These are phyloP conservation scores for Syritta pipiens DNA, from an alignment of 2,888 invertebrate species.

Conservation along the genomic window DNA sequence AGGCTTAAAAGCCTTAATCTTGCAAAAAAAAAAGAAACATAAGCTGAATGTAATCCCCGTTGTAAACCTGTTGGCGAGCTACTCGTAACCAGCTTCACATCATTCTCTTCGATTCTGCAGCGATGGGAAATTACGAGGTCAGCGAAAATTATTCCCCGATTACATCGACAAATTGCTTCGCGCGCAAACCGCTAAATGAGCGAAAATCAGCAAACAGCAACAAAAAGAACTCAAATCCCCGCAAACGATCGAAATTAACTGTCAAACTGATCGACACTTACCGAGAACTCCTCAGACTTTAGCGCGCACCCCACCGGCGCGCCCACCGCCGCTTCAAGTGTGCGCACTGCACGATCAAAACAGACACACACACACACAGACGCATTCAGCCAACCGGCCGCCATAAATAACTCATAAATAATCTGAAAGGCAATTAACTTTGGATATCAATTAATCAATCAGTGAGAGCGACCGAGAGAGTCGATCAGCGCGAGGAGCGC, in stretches of 20 bases:
- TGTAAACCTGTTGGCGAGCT: no score
- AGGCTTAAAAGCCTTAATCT: no score
- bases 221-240: constrained; percentile 52
- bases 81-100: no score
- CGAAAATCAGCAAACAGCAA: background rate
- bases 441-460: constrained; percentile 76
- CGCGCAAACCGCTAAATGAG: constrained; percentile 21
- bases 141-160: constrained; percentile 49
- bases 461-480: constrained; percentile 70
- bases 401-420: constrained; percentile 73
- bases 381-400: constrained; percentile 45
- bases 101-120: no score
- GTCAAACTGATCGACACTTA: constrained; percentile 68
- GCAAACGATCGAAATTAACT: constrained; percentile 62
- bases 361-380: constrained; percentile 32
- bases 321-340: constrained; percentile 45
- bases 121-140: constrained; percentile 34
- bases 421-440: constrained; percentile 76
- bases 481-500: constrained; percentile 58
- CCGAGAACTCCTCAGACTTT: constrained; percentile 37
- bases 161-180: constrained; percentile 58
- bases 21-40: no score
- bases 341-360: constrained; percentile 56
- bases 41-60: no score
- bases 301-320: background rate